Base-by-base conservation (phyloP, 2,888 invertebrate genomes). In the Troilus luridus region DNA sequence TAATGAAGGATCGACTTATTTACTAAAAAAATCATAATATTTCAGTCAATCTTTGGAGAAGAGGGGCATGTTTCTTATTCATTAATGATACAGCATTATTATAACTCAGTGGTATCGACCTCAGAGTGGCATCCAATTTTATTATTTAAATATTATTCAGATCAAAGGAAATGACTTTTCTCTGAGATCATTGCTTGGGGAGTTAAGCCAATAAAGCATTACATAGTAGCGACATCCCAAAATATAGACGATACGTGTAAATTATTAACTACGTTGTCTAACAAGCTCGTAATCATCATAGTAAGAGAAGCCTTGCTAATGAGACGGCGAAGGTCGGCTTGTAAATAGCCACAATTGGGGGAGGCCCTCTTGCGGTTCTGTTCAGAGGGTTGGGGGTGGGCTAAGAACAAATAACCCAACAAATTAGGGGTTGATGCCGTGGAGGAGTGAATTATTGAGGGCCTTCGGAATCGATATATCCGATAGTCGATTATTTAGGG, bases 361-460 rank as follows among this genome's bases (percentile, higher is more conserved):
- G 56, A 56, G 56, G 85, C n/a, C 56, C 56, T 85, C n/a, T 56
- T n/a, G 56, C 85, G 85, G 85, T 85, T 58, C n/a, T 56, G 54
- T 85, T 56, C 41, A 41, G 41, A 5, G 5, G 41, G n/a, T n/a
- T n/a, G 21, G n/a, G 81, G 11, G 85, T 5, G 54, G 56, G 85
- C 56, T 54, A 58, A 58, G 56, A 85, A 85, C 85, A 85, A 85
- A 85, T 85, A 85, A 85, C 56, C 85, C n/a, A 85, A 85, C 85
- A 85, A 85, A 85, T 85, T 85, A 85, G 85, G 85, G 85, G n/a
- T 56, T 85, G 85, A n/a, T 85, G 41, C 85, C 56, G 56, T 11
- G 10, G 54, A 85, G 85, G 85, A n/a, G 85, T 85, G 85, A 85
- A 85, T 85, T 85, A 85, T 85, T 85, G 85, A 85, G 56, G 56